Percentiles rank a stretch among this genome's conserved stretches.
Evolutionary conservation across 2,113 vertebrate species (phyloP).

Genomic region (Chloebia gouldiae): DNA sequence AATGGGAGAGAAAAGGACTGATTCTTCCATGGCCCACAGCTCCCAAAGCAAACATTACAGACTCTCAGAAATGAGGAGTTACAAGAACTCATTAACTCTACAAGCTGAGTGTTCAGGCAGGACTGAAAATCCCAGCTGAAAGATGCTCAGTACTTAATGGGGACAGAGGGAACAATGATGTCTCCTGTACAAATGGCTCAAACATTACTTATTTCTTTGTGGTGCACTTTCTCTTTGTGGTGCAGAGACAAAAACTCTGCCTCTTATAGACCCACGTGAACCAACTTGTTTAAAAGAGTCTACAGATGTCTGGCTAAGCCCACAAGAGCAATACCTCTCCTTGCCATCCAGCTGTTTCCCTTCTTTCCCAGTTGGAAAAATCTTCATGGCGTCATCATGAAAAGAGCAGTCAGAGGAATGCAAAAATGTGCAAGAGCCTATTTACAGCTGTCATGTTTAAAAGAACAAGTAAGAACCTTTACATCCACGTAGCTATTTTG

Average conservation of each 20-base stretch:
- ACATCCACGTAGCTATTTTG: rapidly evolving
- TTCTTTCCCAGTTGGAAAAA: not conserved
- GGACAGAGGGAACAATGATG: not conserved
- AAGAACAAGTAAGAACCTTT: not conserved
- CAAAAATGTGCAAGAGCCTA: not conserved
- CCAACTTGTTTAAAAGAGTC: not conserved
- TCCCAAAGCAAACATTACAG: not conserved
- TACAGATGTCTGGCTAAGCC: not conserved
- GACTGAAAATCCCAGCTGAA: not conserved
- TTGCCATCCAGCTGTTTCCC: not conserved
- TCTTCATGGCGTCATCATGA: not conserved
- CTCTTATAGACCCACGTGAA: not conserved
- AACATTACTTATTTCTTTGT: not conserved
- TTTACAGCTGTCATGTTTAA: not conserved
- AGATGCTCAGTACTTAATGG: not conserved
- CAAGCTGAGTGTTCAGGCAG: not conserved
- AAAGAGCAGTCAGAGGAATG: not conserved
- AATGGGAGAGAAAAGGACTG: not conserved
- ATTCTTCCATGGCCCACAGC: not conserved
- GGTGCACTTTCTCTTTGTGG: not conserved
- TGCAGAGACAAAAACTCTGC: not conserved
- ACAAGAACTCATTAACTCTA: not conserved
- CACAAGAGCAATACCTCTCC: not conserved
- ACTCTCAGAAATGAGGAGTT: not conserved
- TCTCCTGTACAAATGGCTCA: not conserved